These are phyloP conservation scores for Orchestes rusci DNA, from an alignment of 2,888 invertebrate genomes.

Conservation along the genomic window DNA sequence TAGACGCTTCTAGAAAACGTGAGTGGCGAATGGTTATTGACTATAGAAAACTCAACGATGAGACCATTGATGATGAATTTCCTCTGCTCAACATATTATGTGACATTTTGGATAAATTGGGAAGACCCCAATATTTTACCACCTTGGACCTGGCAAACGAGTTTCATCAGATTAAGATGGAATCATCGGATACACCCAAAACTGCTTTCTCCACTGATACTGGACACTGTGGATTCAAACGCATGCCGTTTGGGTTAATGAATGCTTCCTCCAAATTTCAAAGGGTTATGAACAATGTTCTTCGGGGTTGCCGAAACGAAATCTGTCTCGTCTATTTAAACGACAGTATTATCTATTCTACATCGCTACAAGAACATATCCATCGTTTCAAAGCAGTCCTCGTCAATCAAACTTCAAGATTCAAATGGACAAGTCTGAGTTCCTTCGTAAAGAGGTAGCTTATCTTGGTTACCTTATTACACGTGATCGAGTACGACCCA, in stretches of 20 bases:
- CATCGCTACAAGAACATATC: slow-evolving; percentile 1
- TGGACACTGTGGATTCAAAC: slow-evolving; percentile 2
- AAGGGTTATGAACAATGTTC: slow-evolving; percentile 1
- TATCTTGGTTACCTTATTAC: background rate
- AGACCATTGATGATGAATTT: background rate
- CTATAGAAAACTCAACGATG: background rate
- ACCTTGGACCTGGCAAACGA: background rate
- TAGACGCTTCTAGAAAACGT: too few species aligned
- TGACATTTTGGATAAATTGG: slow-evolving; percentile 4
- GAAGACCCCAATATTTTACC: background rate
- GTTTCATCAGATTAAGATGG: background rate
- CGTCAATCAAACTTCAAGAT: background rate
- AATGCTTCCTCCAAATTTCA: background rate
- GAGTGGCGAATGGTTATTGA: too few species aligned
- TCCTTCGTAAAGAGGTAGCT: background rate
- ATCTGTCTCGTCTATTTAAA: background rate
- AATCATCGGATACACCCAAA: slow-evolving; percentile 6
- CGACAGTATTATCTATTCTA: background rate
- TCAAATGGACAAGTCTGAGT: slow-evolving; percentile 3
- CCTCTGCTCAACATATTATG: slow-evolving; percentile 1
- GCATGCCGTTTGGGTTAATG: background rate
- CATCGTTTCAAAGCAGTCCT: background rate
- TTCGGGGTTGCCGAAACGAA: background rate
- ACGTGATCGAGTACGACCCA: background rate
- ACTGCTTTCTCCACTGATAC: slow-evolving; percentile 2